phyloP scores from a whole-genome alignment of 2,113 vertebrate genomes.

The Odocoileus hemionus region DNA sequence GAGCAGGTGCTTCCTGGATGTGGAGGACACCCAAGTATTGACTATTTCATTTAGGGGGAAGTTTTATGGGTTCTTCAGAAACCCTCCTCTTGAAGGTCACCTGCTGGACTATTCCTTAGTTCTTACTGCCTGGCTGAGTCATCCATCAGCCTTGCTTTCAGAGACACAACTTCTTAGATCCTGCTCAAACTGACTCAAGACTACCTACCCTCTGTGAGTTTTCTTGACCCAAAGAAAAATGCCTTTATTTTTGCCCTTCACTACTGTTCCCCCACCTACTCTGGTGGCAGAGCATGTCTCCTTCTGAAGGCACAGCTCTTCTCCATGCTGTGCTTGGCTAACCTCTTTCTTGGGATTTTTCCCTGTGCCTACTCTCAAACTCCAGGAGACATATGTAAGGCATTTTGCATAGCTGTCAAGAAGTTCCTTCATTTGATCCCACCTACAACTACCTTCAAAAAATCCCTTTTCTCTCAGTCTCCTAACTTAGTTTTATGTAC shows the following conservation, averaged over 20 bases:
- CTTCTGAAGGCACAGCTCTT: background rate
- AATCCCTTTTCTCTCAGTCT: background rate
- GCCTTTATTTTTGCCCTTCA: background rate
- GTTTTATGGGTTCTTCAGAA: background rate
- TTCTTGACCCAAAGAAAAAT: background rate
- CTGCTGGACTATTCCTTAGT: background rate
- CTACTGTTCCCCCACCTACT: accelerated
- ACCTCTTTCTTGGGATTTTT: background rate
- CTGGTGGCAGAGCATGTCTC: background rate
- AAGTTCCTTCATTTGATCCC: background rate
- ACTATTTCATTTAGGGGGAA: background rate
- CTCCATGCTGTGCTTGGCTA: background rate
- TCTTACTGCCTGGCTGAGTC: background rate
- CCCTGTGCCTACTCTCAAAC: background rate
- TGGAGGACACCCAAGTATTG: background rate
- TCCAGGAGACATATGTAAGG: background rate
- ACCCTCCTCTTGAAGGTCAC: background rate
- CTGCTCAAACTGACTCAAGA: background rate
- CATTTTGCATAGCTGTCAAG: background rate
- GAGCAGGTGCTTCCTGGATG: background rate
- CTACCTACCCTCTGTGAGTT: too few species aligned
- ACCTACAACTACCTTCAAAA: background rate
- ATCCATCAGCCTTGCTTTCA: background rate
- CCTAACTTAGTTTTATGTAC: background rate
- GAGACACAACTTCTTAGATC: background rate